Evolutionary conservation across 2,888 invertebrate genomes (phyloP), one percentile per base, ranked within the genome.

Genomic region (Operophtera brumata): DNA sequence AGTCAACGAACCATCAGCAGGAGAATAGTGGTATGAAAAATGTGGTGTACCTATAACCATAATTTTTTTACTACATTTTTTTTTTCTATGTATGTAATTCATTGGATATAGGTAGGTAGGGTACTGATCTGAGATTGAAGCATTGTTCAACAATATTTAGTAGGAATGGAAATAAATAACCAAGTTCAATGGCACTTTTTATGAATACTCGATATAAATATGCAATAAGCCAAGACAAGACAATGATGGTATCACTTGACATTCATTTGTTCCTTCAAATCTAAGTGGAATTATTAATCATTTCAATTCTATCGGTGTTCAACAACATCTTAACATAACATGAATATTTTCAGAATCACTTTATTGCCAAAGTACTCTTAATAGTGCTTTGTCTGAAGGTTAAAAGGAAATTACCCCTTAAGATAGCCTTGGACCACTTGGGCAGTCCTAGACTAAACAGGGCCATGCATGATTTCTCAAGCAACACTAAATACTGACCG

Each of bases 191-290:
- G 39, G 35, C 41, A 39, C 40, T 53, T 52, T 54, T 54, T 49
- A 59, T 62, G 47, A 56, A 46, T 39, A 30, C 12, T 51, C 37
- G 40, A 53, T 51, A 43, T 40, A 50, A 54, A 56, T 59, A 60
- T 51, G 54, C 51, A 54, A 49, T 42, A 43, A 7, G 42, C n/a
- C n/a, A n/a, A 36, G 47, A 47, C 42, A 63, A 52, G 40, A 59
- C 61, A 61, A 59, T 55, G 47, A 56, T 55, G 37, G 51, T 59
- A 51, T 54, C 36, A 52, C 48, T 47, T 62, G 62, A 62, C 62
- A 57, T 62, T 62, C 59, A 50, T 59, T 59, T 57, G 59, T 48
- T 46, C 61, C 53, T 51, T 44, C 20, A 43, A 39, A 51, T 44
- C 41, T 35, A 55, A 47, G 32, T 39, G 36, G 39, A 42, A 49